Evolutionary conservation across 1,140 invertebrate genomes (phyloP), one percentile per base, ranked within the genome.

Genomic region (Lycorma delicatula): DNA sequence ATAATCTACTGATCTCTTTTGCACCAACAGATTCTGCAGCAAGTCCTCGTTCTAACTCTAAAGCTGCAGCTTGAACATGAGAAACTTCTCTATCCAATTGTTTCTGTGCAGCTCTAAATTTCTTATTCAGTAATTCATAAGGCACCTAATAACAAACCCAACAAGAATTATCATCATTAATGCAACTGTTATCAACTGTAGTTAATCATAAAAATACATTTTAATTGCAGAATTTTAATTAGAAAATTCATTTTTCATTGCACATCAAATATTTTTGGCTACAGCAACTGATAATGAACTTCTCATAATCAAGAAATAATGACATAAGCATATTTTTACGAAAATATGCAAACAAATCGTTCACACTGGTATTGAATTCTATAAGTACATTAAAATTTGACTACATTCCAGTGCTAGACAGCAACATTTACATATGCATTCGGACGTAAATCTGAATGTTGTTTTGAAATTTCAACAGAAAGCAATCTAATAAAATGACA

Each of bases 81-180:
- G 92, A 86, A 0, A 93, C 89, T 73, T 98, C 95, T 54, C 93
- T 78, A 69, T 98, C 95, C 49, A 98, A 75, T 9, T 86, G 85
- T 67, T 97, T 96, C 71, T 98, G 96, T 4, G 93, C 90, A 47
- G 87, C 83, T 34, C 97, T 84, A 72, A 98, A 99, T 67, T 93
- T 93, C 74, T 98, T 98, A 73, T 99, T 99, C 28, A 99, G 77
- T 6, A 98, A 81, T 76, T 99, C 97, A 72, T 99, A 99, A 34
- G 97, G 96, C 58, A 98, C 92, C 91, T 96, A 60, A 27, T 74
- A 68, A 41, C 28, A 52, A 38, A 56, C 18, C n/a, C n/a, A n/a
- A n/a, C 7, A 9, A 41, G 20, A 3, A 11, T 41, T 16, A 41
- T 41, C 3, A 16, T 41, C 11, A 41, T 3, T 41, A 11, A 41